phyloP scores from a whole-genome alignment of 2,797 vertebrate species.

The Gymnodraco acuticeps region DNA sequence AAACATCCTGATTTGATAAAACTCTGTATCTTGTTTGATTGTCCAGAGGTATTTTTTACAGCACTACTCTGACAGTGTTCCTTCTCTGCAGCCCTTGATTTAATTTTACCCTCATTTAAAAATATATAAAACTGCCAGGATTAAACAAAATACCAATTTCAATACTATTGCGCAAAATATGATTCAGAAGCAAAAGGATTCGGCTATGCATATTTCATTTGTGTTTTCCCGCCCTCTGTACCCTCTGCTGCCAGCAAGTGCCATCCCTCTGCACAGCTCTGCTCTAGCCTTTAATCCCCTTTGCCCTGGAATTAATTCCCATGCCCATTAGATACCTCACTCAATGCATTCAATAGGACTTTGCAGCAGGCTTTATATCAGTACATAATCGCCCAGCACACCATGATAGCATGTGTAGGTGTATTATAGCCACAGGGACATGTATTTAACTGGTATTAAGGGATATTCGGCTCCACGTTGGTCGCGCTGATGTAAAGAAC shows the following conservation, averaged over 20 bases:
- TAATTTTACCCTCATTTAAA: constrained; percentile 49
- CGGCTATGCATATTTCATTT: constrained; percentile 67
- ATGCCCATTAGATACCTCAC: constrained; percentile 80
- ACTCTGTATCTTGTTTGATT: constrained; percentile 30
- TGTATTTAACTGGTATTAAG: constrained; percentile 82
- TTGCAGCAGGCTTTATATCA: constrained; percentile 74
- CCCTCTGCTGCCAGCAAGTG: constrained; percentile 70
- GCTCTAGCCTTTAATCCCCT: constrained; percentile 80
- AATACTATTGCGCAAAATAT: constrained; percentile 71
- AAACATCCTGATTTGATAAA: constrained; percentile 46
- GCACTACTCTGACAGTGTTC: constrained; percentile 5
- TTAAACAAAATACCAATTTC: constrained; percentile 68
- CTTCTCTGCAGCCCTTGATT: constrained; percentile 38
- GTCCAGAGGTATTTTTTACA: constrained; percentile 14
- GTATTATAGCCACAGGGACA: constrained; percentile 73
- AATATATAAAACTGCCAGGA: constrained; percentile 51
- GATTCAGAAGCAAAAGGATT: constrained; percentile 67
- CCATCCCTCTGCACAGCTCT: constrained; percentile 68
- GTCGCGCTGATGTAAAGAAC: constrained; percentile 70
- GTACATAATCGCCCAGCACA: constrained; percentile 73
- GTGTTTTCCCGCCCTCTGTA: constrained; percentile 69
- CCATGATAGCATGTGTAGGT: constrained; percentile 74
- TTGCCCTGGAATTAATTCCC: constrained; percentile 81
- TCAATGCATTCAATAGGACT: constrained; percentile 72
- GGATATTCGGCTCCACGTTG: constrained; percentile 74